These are phyloP conservation scores for Paramormyrops hopkinsi DNA, from an alignment of 2,797 vertebrate species.

Conservation along the genomic window DNA sequence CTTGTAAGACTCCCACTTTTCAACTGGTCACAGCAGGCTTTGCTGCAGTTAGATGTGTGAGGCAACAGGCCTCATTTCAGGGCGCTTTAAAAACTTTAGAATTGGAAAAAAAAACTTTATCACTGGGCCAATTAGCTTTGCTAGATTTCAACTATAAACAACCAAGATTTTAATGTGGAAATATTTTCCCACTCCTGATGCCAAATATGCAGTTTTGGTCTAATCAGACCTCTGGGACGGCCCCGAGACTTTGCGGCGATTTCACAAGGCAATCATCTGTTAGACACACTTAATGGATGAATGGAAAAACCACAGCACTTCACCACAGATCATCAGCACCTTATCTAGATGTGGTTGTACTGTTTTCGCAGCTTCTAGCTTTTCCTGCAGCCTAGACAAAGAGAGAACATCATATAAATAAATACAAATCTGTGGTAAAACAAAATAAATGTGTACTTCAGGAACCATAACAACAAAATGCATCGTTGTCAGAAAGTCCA, in stretches of 20 bases:
- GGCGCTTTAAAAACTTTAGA: conserved; percentile 44
- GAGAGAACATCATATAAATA: conserved; percentile 21
- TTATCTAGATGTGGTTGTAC: conserved; percentile 77
- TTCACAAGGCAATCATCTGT: neutral
- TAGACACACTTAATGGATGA: neutral
- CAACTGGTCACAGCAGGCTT: neutral
- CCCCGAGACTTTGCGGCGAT: neutral
- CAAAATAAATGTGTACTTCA: neutral
- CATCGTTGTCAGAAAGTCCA: neutral
- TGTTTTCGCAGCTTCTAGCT: conserved; percentile 62
- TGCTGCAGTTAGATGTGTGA: neutral
- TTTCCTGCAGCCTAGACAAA: conserved; percentile 72
- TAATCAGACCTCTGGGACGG: neutral
- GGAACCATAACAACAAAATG: neutral
- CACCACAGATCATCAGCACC: conserved; percentile 58
- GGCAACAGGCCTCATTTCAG: conserved; percentile 31
- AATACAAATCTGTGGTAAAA: neutral
- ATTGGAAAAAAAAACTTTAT: conserved; percentile 36
- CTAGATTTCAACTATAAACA: neutral
- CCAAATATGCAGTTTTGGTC: neutral
- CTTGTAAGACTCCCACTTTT: neutral
- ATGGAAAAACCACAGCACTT: neutral
- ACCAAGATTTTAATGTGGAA: neutral
- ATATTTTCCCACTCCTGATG: neutral
- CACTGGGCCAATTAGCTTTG: neutral